Evolutionary conservation across 2,797 vertebrate species (phyloP), one percentile per base, ranked within the genome.

Genomic region (Helarctos malayanus): DNA sequence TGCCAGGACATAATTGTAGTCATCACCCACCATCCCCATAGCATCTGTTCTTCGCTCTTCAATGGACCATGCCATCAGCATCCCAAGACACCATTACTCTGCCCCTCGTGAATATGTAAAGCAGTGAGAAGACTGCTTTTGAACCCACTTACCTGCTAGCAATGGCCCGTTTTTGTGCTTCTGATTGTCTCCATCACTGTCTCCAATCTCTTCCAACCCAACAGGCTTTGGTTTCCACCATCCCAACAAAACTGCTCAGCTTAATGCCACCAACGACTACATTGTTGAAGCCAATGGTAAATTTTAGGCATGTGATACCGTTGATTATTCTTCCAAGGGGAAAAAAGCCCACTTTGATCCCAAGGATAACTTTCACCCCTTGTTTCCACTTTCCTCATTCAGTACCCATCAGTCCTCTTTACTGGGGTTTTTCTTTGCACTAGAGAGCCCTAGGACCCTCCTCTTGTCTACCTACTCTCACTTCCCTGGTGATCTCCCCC

Each of bases 341-440:
- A 18, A 63, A 45, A 93, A 65, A 6, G 4, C 41, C 41, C 19
- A 41, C 4, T 3, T 56, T 41, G 29, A 18, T 32, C 54, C 15
- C 14, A 15, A 68, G 11, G 45, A 7, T 32, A 14, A 25, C 32
- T 25, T 45, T 45, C 4, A 21, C 13, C 82, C 23, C 35, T 13
- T 3, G 0, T 83, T 49, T 18, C 29, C 2, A 8, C 0, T 19
- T 15, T 23, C 4, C 23, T 9, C 27, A 12, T 23, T 54, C 0
- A 0, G 4, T 25, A 54, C 12, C 15, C 13, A 5, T 13, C 8
- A 10, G 2, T 21, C n/a, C 16, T 25, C 38, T 81, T 69, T 11
- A 6, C 2, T 61, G 52, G 8, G 6, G 25, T 41, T 56, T 10
- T 21, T 19, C 68, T 59, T 52, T 52, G 79, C 27, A 4, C 19